phyloP scores from a whole-genome alignment of 2,113 vertebrate species.

The Choloepus hoffmanni region DNA sequence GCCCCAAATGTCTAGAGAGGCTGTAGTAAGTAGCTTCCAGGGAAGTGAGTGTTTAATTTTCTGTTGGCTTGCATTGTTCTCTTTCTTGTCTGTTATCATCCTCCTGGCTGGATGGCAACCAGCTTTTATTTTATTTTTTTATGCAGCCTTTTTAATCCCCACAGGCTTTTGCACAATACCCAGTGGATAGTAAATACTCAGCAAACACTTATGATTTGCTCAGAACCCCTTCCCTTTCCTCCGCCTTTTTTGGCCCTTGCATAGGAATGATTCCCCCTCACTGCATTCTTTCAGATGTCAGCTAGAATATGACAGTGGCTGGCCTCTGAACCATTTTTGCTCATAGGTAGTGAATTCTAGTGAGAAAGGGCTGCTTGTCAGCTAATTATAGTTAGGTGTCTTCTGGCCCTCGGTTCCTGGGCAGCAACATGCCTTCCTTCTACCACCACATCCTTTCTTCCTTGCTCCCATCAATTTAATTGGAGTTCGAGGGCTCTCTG shows the following conservation, averaged over 20 bases:
- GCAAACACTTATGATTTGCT: background rate
- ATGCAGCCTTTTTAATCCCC: constrained; percentile 1
- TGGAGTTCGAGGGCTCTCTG: constrained; percentile 43
- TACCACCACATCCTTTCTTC: background rate
- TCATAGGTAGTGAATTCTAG: background rate
- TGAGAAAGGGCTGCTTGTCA: background rate
- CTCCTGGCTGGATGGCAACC: background rate
- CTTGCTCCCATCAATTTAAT: background rate
- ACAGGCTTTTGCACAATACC: background rate
- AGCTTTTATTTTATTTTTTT: constrained; percentile 45
- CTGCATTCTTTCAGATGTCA: background rate
- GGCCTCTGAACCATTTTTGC: background rate
- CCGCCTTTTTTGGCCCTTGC: background rate
- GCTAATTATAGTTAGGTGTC: background rate
- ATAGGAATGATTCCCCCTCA: background rate
- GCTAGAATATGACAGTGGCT: background rate
- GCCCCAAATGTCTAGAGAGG: background rate
- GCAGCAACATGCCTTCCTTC: constrained; percentile 1
- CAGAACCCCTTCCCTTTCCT: background rate
- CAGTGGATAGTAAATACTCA: background rate
- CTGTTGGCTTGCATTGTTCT: background rate
- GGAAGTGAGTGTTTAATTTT: background rate
- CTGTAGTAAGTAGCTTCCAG: background rate
- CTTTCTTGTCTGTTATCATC: background rate
- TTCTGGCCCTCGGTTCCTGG: background rate